Base-by-base conservation (phyloP, 1,140 invertebrate genomes). In the Ceratitis capitata region DNA sequence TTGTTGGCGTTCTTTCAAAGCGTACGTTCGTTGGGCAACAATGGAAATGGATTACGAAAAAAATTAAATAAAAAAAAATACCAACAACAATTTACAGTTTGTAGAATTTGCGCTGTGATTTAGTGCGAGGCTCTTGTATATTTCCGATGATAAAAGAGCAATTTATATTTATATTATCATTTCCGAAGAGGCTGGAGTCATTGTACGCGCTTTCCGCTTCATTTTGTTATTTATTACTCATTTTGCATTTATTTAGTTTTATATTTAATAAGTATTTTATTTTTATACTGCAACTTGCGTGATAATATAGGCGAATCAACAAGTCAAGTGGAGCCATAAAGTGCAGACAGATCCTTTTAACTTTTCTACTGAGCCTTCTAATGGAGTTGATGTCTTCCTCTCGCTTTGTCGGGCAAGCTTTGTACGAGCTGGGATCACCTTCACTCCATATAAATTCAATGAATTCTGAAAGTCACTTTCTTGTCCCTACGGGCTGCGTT, bases 161-260 rank as follows among this genome's bases (percentile, higher is more conserved):
- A 78, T 78, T 78, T 78, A 78, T 78, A n/a, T n/a, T n/a, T n/a
- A n/a, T n/a, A n/a, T n/a, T 78, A 78, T 78, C 69, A 23, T 5
- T 10, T 1, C 35, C 32, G 10, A 45, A 39, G 19, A 3, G 19
- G 51, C 39, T 61, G 56, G 69, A 12, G 69, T 78, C 69, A 78
- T 47, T 78, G 69, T 32, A 78, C 69, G 9, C 69, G 23, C n/a
- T 39, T 78, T 10, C 69, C 23, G 39, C 10, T 47, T 42, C 9
- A 64, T 35, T 64, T 32, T 3, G 9, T 64, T 64, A 56, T 61
- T 64, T 14, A 29, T 61, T 29, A 42, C 0, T 69, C 1, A n/a
- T 6, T 78, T 29, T 12, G 7, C 14, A 32, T 64, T 78, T n/a
- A n/a, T n/a, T n/a, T n/a, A 47, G 14, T 14, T 47, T 47, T 7